Evolutionary conservation across 35 echinoderm and acorn worm genomes (phyloP), one percentile per base, ranked within the genome.

Genomic region (Ophiothrix spiculata): DNA sequence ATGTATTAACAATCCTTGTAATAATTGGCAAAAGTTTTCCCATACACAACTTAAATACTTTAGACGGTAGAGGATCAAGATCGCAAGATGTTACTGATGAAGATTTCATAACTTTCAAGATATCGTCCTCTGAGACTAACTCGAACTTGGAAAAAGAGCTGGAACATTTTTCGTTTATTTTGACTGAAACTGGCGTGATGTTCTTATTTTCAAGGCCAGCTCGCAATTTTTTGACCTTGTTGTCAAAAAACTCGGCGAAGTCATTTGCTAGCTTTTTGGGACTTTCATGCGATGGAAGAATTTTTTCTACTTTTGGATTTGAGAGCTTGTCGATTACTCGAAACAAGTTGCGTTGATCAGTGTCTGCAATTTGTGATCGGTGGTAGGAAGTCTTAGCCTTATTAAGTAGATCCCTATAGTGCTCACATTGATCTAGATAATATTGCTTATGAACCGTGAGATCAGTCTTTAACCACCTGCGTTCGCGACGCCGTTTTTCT

Each of bases 181-280:
- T n/a, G n/a, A n/a, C n/a, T n/a, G n/a, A n/a, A n/a, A n/a, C n/a
- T n/a, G n/a, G n/a, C n/a, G n/a, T n/a, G n/a, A n/a, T n/a, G n/a
- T n/a, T n/a, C n/a, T n/a, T n/a, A n/a, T n/a, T n/a, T n/a, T n/a
- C n/a, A n/a, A n/a, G n/a, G n/a, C n/a, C n/a, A n/a, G n/a, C n/a
- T n/a, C n/a, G n/a, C 34, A 79, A 79, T 21, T 75, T 83, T 17
- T 25, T 42, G 15, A 75, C 80, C 46, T 79, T 87, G 31, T 77
- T 33, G 37, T 15, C 32, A 36, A 80, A 87, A 77, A 79, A 87
- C 40, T 34, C 33, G 45, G 75, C 36, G 13, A 80, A 87, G 36
- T 35, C 1, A 34, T 33, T 31, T 32, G 86, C 86, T 35, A 87
- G 76, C 1, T 64, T 33, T 4, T 34, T 19, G 1, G 40, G 33